Base-by-base conservation (phyloP, 2,113 vertebrate genomes). In the Peromyscus leucopus region DNA sequence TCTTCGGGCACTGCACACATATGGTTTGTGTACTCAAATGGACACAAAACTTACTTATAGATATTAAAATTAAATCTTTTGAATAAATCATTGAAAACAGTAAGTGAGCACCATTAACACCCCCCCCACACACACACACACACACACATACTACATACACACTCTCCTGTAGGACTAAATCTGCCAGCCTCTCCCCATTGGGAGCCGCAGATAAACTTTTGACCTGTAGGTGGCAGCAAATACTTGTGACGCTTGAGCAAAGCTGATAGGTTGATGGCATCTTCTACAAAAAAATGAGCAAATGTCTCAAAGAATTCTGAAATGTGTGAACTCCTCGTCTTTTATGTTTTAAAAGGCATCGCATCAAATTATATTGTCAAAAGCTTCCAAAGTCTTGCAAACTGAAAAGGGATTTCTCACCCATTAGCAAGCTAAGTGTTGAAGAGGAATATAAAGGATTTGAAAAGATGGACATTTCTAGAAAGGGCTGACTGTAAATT, bases 191-290 rank as follows among this genome's bases (percentile, higher is more conserved):
- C 31, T 39, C 28, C 22, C 4, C 36, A 22, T 51, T n/a, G 48
- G 4, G 7, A 2, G 46, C 74, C 55, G 82, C 89, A 78, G 75
- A 39, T 21, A 83, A 72, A 83, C 51, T 74, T 93, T 79, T 80
- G 36, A 75, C 97, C 96, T 22, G 63, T 96, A 97, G 97, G 75
- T 98, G 97, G 97, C 96, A 94, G 95, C 95, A 97, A 8, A 92
- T 88, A 61, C 61, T 87, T 80, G 46, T 86, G 17, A 79, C 36
- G 88, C 19, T 28, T n/a, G 36, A 92, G 51, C 28, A 72, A 72
- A 75, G 76, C 78, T 12, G 0, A 7, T 65, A 76, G 19, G 8
- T 5, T 67, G 4, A 4, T 59, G 85, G 67, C 15, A 33, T 93
- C 74, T 95, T 94, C 80, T 13, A 95, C 1, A 9, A 61, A 24